phyloP scores from a whole-genome alignment of 2,113 vertebrate genomes.

The Cavia aperea region DNA sequence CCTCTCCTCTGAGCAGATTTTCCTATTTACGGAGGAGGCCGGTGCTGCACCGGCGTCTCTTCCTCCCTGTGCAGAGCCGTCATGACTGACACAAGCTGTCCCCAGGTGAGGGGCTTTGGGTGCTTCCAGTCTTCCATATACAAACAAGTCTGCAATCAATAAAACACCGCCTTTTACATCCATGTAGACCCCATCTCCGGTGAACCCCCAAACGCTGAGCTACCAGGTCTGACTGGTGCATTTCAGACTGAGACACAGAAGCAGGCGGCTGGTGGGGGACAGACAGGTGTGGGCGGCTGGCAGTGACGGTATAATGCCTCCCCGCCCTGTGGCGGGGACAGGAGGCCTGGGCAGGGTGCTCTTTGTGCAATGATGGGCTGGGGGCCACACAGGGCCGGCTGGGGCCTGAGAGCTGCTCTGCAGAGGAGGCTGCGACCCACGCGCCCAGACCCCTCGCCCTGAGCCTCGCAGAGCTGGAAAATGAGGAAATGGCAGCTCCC shows the following conservation, averaged over 20 bases:
- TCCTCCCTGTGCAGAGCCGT: no score
- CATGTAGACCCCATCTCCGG: not conserved
- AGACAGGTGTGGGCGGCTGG: not conserved
- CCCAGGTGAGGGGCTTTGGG: not conserved
- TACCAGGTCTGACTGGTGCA: not conserved
- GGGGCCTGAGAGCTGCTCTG: not conserved
- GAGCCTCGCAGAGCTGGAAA: not conserved
- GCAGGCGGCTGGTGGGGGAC: not conserved
- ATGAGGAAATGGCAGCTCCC: not conserved
- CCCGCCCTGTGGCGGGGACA: no score
- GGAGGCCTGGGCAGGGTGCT: not conserved
- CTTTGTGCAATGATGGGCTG: not conserved
- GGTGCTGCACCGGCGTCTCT: not conserved
- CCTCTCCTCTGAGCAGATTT: not conserved
- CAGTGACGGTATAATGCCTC: not conserved
- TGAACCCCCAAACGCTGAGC: not conserved
- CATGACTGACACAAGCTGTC: not conserved
- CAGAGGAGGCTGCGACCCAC: not conserved
- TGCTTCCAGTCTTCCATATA: not conserved
- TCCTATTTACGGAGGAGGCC: not conserved
- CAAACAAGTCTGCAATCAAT: not conserved
- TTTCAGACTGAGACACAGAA: not conserved
- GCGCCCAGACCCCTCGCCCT: not conserved
- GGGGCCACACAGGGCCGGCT: constrained; percentile 19
- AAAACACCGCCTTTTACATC: not conserved